These are phyloP conservation scores for Tethea ocularis DNA, from an alignment of 2,888 invertebrate genomes.

Conservation along the genomic window DNA sequence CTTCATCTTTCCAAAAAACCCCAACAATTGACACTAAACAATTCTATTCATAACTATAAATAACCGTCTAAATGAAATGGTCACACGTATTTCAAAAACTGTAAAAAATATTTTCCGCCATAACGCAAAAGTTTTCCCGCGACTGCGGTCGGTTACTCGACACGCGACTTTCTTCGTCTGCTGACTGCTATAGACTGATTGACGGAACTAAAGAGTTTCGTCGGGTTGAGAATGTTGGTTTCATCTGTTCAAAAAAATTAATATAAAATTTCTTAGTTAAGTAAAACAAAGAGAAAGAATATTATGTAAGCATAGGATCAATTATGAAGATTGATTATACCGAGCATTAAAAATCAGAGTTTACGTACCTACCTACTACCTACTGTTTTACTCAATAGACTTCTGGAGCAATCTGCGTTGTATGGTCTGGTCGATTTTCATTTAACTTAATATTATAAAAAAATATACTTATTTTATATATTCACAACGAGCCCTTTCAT, in stretches of 20 bases:
- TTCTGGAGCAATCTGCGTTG: no score
- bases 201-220: constrained; percentile 8
- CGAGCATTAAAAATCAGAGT: neutral
- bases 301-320: neutral
- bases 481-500: no score
- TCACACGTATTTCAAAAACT: constrained; percentile 17
- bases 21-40: constrained; percentile 34
- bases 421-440: no score
- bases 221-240: neutral
- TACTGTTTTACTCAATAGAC: no score
- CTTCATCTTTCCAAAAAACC: constrained; percentile 50
- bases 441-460: no score
- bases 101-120: constrained; percentile 62
- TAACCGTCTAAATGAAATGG: constrained; percentile 9
- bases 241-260: neutral
- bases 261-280: neutral
- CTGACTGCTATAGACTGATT: constrained; percentile 57
- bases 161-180: constrained; percentile 49
- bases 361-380: no score
- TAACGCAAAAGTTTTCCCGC: constrained; percentile 71
- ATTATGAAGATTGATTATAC: no score
- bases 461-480: no score
- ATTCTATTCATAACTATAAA: constrained; percentile 26
- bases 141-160: constrained; percentile 36
- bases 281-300: neutral